Base-by-base conservation (phyloP, 2,797 vertebrate genomes). In the Microhierax caerulescens region DNA sequence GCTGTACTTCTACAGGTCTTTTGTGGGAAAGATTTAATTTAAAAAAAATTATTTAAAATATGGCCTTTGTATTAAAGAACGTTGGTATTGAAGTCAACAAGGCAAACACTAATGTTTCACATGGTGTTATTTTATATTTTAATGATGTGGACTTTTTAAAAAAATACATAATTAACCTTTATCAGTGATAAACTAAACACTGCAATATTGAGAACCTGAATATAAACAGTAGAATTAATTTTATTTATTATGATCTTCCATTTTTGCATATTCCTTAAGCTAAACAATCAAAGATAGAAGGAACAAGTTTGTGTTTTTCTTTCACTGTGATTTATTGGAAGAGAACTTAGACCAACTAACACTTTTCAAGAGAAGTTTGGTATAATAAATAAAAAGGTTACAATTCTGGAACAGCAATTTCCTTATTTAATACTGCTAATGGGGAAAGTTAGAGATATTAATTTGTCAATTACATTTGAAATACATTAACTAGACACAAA, bases 381-480 rank as follows among this genome's bases (percentile, higher is more conserved):
- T 91, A 54, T 90, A 90, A 96, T 94, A 94, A 94, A 93, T 93
- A 82, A 92, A 96, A 88, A 88, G 18, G 21, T 78, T 91, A 63
- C 34, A 65, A 85, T 88, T 91, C 87, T 89, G 95, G 89, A 96
- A 96, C 85, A 93, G 18, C 61, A 68, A 90, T 95, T 96, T 96
- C 94, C 81, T 92, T 83, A 80, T 96, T 95, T 93, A 95, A 94
- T 94, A 67, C 45, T 56, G 64, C 65, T 95, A 95, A 95, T 96
- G 72, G 75, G 57, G 88, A 90, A 95, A 94, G 83, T 85, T 95
- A 59, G 59, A 77, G 41, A 90, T 90, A 60, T 86, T 93, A 93
- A 96, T 95, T 96, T 95, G 82, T 94, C 95, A 91, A 59, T 91
- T 96, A 73, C 16, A 59, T 92, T 94, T 94, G 72, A 92, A 96